Evolutionary conservation across 2,113 vertebrate genomes (phyloP), one percentile per base, ranked within the genome.

Genomic region (Cynoglossus semilaevis): DNA sequence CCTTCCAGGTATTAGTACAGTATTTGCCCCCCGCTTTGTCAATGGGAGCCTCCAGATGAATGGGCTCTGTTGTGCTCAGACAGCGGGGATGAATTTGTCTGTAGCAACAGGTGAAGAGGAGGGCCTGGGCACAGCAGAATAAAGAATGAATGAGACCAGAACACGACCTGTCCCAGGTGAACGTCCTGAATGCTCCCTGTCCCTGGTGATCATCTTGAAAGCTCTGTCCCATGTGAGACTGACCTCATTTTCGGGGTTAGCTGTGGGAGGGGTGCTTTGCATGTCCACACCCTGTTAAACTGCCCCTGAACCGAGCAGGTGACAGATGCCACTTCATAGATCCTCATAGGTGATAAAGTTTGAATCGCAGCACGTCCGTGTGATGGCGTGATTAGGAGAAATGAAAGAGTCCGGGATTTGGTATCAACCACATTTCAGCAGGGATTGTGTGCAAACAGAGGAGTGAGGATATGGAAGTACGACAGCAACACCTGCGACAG

Each of bases 81-180:
- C 88, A 88, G 86, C 69, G 74, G 83, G 82, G 82, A 82, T 81
- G 86, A 90, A 88, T 87, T 89, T 92, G 85, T 83, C 77, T 76
- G 79, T 70, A 64, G 66, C 80, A 85, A 80, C 83, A 87, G 78
- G 85, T 80, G 81, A 88, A 83, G 81, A 79, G 85, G 67, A 81
- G 82, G 80, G 81, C 76, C 81, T 83, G 72, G 65, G 61, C 64
- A 42, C 71, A 56, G 79, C 66, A 77, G 77, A 67, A 48, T 52
- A 70, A 63, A 55, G 72, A 58, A 58, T 74, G 76, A 86, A 82
- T 80, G 70, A 82, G 77, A 72, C 51, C 62, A 69, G 83, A 90
- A 90, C 76, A 87, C 84, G 79, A 87, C 84, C 87, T 88, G 79
- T 88, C 85, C 81, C 85, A 88, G 75, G 88, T 91, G 86, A 80